phyloP scores from a whole-genome alignment of 35 echinoderm and acorn worm species.

The Apostichopus parvimensis region DNA sequence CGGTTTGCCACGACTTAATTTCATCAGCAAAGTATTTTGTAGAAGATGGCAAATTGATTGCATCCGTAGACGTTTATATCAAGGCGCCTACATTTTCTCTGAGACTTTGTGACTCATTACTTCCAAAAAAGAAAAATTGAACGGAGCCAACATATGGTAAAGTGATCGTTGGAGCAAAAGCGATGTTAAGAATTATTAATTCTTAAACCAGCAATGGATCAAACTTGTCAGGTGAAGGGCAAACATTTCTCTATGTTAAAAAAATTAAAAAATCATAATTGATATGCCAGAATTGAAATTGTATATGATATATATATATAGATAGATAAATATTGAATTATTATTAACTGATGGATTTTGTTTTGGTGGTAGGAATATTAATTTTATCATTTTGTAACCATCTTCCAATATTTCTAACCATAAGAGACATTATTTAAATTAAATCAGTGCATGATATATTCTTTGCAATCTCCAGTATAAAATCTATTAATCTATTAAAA shows the following conservation, averaged over 20 bases:
- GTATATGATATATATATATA: no score
- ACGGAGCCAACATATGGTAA: not conserved
- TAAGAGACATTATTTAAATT: no score
- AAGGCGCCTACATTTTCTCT: not conserved
- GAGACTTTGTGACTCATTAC: not conserved
- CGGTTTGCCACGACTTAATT: not conserved
- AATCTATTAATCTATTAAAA: no score
- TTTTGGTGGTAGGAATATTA: no score
- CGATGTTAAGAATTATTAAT: not conserved
- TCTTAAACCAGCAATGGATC: conserved; percentile 14
- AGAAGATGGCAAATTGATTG: not conserved
- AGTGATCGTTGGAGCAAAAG: not conserved
- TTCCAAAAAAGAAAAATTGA: not conserved
- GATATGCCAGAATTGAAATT: not conserved
- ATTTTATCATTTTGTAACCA: no score
- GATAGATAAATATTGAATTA: no score
- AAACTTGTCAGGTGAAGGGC: conserved; percentile 17
- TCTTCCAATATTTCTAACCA: no score
- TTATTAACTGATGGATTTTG: no score
- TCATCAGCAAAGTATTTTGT: not conserved
- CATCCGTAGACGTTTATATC: not conserved
- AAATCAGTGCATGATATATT: no score
- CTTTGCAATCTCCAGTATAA: no score
- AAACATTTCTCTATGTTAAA: not conserved
- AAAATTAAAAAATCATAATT: conserved; percentile 19